Evolutionary conservation across 2,888 invertebrate genomes (phyloP), one percentile per base, ranked within the genome.

Genomic region (Eurytoma californica): DNA sequence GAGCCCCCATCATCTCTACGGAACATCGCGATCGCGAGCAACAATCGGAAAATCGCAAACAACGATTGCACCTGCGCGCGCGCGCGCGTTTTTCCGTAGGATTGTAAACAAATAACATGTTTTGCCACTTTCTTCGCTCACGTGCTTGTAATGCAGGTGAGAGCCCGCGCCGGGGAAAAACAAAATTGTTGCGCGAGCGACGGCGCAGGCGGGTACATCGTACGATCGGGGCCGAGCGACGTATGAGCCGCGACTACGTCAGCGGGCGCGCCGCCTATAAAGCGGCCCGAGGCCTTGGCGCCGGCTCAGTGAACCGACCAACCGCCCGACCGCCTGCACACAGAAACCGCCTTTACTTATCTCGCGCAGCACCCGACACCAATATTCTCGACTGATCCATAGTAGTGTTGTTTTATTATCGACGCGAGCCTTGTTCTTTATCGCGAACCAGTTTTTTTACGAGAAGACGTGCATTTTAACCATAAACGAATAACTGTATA

Each of bases 291-390:
- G 16, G 30, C 68, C 55, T 53, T 51, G 51, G 47, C 20, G 24
- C 70, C 66, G 74, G 77, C 82, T 85, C 82, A 87, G 84, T 85
- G 81, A 82, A 82, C 77, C 78, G 67, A 79, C 72, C 7, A 74
- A 75, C 83, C 80, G 75, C 81, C 83, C 74, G 72, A 80, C 76
- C 70, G 67, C 39, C 39, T 2, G 9, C 7, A 9, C 39, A 7
- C 7, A 7, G 9, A 9, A 39, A 39, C 5, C 39, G 7, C 39
- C 5, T 7, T 9, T 39, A 39, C 39, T 39, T 4, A 7, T 7
- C 39, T 4, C 39, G 4, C 30, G 30, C 39, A 39, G 7, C 39
- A 9, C 39, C 9, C 24, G 24, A 24, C 24, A 24, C 24, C n/a
- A n/a, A n/a, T 24, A 24, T 2, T 24, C 2, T 2, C 24, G n/a